phyloP scores from a whole-genome alignment of 2,113 vertebrate species.

The Acanthochromis polyacanthus region DNA sequence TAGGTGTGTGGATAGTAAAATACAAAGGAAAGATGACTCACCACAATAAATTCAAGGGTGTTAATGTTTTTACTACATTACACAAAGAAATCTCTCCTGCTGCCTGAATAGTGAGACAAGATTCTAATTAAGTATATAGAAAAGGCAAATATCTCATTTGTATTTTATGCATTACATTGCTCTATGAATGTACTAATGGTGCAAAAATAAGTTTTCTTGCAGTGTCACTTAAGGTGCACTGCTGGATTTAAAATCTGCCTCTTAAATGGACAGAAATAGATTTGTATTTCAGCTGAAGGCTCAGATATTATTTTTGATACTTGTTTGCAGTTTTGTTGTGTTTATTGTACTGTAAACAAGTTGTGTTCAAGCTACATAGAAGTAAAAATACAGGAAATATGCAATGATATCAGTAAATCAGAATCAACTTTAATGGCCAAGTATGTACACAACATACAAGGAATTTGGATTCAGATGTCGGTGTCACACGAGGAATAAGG shows the following conservation, averaged over 20 bases:
- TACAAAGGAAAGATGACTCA: constrained; percentile 47
- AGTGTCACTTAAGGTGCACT: not conserved
- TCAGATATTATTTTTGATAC: not conserved
- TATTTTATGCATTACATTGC: not conserved
- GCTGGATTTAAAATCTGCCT: not conserved
- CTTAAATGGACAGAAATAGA: too few species aligned
- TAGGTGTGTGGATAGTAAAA: not conserved
- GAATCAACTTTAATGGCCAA: too few species aligned
- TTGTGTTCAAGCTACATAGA: not conserved
- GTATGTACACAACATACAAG: too few species aligned
- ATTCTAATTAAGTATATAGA: not conserved
- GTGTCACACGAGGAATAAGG: too few species aligned
- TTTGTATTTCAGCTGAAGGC: too few species aligned
- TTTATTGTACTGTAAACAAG: not conserved
- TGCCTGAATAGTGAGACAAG: not conserved
- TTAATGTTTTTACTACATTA: constrained; percentile 17
- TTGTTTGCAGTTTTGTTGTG: not conserved
- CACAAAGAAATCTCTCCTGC: constrained; percentile 3
- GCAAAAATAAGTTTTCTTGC: not conserved
- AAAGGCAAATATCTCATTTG: not conserved
- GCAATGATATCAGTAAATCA: too few species aligned
- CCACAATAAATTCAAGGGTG: not conserved
- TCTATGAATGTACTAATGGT: not conserved
- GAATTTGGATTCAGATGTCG: too few species aligned
- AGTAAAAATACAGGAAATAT: not conserved